A percentile compares a stretch with the other conserved stretches of the same genome.
phyloP scores from a whole-genome alignment of 1,140 invertebrate species.

The Drosophila kanapiae region DNA sequence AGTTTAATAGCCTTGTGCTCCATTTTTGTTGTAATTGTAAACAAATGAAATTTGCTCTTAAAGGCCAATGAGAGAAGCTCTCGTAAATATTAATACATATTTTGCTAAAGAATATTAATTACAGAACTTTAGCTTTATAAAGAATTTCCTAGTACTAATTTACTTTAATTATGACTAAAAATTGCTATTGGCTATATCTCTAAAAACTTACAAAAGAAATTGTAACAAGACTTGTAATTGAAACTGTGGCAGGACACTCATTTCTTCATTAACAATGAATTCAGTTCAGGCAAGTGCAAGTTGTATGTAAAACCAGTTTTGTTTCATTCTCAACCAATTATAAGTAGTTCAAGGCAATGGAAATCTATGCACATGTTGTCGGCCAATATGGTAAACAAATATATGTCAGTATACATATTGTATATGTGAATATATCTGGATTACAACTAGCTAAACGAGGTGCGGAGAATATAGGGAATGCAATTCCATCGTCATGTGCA shows the following conservation, averaged over 20 bases:
- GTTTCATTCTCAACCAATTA: slow-evolving; percentile 22
- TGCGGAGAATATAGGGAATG: slow-evolving; percentile 20
- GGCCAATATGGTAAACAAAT: slow-evolving; percentile 24
- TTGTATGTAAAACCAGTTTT: not conserved
- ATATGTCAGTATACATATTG: not conserved
- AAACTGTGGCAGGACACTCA: not conserved
- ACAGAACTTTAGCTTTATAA: too few species aligned
- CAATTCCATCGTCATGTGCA: slow-evolving; percentile 58
- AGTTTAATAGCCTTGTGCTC: slow-evolving; percentile 34
- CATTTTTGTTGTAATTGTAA: slow-evolving; percentile 7
- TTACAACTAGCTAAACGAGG: not conserved
- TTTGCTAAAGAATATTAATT: too few species aligned
- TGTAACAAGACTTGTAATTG: too few species aligned
- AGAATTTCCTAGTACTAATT: too few species aligned
- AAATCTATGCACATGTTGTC: slow-evolving; percentile 65
- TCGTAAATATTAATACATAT: too few species aligned
- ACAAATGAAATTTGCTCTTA: not conserved
- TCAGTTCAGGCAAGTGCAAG: not conserved
- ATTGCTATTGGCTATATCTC: too few species aligned
- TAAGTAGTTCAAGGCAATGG: slow-evolving; percentile 54
- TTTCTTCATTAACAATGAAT: slow-evolving; percentile 21
- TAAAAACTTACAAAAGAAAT: too few species aligned
- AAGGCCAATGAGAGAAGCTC: not conserved
- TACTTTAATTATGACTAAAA: not conserved
- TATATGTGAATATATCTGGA: slow-evolving; percentile 1